Evolutionary conservation across 2,797 vertebrate genomes (phyloP), one percentile per base, ranked within the genome.

Genomic region (Sorex maritimensis): DNA sequence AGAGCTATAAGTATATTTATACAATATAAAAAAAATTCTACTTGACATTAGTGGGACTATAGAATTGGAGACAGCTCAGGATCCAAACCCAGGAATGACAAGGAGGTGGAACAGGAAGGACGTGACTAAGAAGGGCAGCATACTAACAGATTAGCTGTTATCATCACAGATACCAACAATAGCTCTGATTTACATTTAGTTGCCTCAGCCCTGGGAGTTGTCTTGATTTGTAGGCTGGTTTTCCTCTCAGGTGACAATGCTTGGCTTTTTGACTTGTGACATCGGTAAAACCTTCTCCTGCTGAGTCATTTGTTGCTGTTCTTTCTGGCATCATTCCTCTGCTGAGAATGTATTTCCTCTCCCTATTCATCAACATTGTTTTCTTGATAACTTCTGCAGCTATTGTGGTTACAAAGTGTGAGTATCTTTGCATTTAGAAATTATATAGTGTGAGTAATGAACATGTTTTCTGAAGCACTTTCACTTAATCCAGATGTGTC

Each of bases 101-200:
- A 91, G 72, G 61, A 63, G 46, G 46, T 88, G 55, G 84, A 86
- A 73, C 10, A 34, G 81, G 88, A 94, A 94, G 82, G 85, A 93
- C 87, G 30, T 89, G 80, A 86, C 52, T 90, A 82, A 86, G 67
- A 73, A 72, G 14, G n/a, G 23, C 85, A 71, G 82, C 24, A 12
- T 6, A 21, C n/a, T 44, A 78, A 67, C 72, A 38, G 14, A 82
- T 19, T 46, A 65, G 73, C 49, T 65, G 49, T 55, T 74, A 55
- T 46, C 92, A 84, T 83, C 86, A 73, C 23, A 49, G 69, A 86
- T 28, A 23, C 44, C 49, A 73, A 14, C 58, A 63, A 78, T 28
- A 44, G 55, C 63, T 81, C 14, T 61, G 12, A 67, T 92, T 80
- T 63, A 41, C 44, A 72, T 55, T 24, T 41, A 78, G 30, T 7